A percentile compares a stretch with the other conserved stretches of the same genome.
Evolutionary conservation across 1,140 invertebrate genomes (phyloP).

Genomic region (Colletes gigas): DNA sequence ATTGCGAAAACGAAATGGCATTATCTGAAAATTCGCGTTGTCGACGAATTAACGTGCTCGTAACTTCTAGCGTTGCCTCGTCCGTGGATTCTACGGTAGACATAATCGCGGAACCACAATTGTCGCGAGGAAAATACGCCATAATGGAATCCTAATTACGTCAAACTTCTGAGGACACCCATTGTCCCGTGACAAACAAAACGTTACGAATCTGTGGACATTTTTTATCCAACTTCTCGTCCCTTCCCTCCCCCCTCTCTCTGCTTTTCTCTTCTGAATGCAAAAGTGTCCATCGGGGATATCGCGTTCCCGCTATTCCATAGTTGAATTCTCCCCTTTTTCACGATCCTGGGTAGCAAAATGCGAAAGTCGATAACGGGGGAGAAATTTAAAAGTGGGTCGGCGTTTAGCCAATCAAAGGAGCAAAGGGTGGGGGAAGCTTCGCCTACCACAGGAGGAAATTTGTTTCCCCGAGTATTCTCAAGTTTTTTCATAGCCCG

Average conservation of each 20-base stretch:
- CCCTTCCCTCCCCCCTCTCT: background rate
- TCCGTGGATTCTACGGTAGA: background rate
- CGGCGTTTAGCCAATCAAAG: slow-evolving; percentile 38
- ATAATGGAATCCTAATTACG: slow-evolving; percentile 31
- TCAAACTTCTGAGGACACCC: slow-evolving; percentile 3
- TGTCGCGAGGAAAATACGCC: background rate
- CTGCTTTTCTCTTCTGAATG: background rate
- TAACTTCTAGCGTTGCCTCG: background rate
- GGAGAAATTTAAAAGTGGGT: slow-evolving; percentile 36
- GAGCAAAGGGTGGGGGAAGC: background rate
- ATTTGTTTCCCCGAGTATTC: slow-evolving; percentile 29
- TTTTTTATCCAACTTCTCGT: background rate
- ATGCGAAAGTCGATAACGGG: slow-evolving; percentile 30
- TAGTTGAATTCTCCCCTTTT: background rate
- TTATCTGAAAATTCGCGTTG: background rate
- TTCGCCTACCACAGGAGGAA: background rate
- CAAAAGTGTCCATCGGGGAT: background rate
- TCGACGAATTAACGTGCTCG: background rate
- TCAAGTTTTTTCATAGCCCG: slow-evolving; percentile 29
- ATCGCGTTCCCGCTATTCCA: background rate
- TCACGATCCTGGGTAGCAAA: background rate
- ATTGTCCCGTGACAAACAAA: slow-evolving; percentile 10
- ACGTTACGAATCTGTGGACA: background rate
- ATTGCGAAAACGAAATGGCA: background rate
- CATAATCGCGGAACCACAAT: background rate